Conservation (phyloP, 1,140 invertebrate species). For the Apis cerana region DNA sequence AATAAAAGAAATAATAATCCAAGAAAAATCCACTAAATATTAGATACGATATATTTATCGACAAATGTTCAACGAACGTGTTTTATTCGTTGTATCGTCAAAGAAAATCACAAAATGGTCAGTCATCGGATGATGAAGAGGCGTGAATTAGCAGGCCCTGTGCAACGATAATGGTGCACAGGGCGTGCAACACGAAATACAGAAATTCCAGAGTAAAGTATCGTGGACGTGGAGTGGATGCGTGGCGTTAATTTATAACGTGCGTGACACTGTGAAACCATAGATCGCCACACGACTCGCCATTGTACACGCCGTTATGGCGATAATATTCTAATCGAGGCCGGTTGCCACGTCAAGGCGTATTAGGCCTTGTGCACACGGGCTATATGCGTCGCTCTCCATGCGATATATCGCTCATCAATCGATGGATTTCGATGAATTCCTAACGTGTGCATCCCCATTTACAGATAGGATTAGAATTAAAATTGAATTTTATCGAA, state of each 20-base stretch:
- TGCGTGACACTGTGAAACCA: slow-evolving; percentile 35
- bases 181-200: slow-evolving; percentile 14
- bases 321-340: slow-evolving; percentile 62
- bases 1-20: too few species aligned
- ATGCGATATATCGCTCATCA: too few species aligned
- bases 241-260: slow-evolving; percentile 57
- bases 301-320: slow-evolving; percentile 37
- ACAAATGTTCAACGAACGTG: too few species aligned
- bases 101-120: too few species aligned
- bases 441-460: too few species aligned
- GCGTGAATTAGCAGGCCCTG: slow-evolving; percentile 10
- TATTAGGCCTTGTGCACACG: background rate
- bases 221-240: background rate
- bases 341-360: slow-evolving; percentile 22
- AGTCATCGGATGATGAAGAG: background rate
- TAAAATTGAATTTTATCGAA: too few species aligned
- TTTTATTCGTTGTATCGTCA: too few species aligned
- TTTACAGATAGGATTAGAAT: too few species aligned
- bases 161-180: background rate
- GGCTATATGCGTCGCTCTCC: background rate
- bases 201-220: slow-evolving; percentile 53
- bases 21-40: too few species aligned
- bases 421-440: too few species aligned
- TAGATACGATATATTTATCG: too few species aligned
- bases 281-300: slow-evolving; percentile 46